Conservation (phyloP, 2,888 invertebrate species). For the Xylota sylvarum region DNA sequence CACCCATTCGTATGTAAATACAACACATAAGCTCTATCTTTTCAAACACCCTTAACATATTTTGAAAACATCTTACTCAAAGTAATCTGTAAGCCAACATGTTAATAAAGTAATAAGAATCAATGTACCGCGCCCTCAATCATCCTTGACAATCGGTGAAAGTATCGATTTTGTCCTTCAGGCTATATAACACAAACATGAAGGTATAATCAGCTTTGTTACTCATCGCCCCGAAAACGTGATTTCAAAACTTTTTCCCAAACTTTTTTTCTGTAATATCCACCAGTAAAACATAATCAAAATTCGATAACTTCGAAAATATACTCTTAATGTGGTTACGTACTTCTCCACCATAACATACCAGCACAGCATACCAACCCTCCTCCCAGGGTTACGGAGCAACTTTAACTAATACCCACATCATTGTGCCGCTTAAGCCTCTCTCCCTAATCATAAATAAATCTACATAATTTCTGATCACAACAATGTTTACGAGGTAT, state of each 20-base stretch:
- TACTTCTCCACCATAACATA: slow-evolving; percentile 2
- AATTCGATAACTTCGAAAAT: slow-evolving; percentile 17
- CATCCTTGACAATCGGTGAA: neutral
- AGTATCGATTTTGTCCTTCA: slow-evolving; percentile 3
- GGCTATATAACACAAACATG: neutral
- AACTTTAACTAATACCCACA: slow-evolving; percentile 15
- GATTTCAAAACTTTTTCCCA: slow-evolving; percentile 8
- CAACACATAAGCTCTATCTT: too few species aligned
- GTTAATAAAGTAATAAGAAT: neutral
- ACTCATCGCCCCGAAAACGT: slow-evolving; percentile 2
- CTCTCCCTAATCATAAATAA: slow-evolving; percentile 33
- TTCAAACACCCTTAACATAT: neutral
- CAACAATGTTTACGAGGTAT: slow-evolving; percentile 25
- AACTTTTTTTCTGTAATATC: neutral
- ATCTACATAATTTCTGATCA: slow-evolving; percentile 42
- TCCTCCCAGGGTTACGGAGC: neutral
- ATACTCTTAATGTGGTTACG: neutral
- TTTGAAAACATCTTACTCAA: neutral
- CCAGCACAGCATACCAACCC: too few species aligned
- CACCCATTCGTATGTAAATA: too few species aligned
- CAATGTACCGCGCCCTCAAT: neutral
- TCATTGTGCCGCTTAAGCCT: neutral
- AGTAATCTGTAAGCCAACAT: neutral
- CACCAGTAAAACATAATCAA: slow-evolving; percentile 17
- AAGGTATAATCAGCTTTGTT: slow-evolving; percentile 11